Evolutionary conservation across 1,140 invertebrate genomes (phyloP), one percentile per base, ranked within the genome.

Genomic region (Hyles euphorbiae): DNA sequence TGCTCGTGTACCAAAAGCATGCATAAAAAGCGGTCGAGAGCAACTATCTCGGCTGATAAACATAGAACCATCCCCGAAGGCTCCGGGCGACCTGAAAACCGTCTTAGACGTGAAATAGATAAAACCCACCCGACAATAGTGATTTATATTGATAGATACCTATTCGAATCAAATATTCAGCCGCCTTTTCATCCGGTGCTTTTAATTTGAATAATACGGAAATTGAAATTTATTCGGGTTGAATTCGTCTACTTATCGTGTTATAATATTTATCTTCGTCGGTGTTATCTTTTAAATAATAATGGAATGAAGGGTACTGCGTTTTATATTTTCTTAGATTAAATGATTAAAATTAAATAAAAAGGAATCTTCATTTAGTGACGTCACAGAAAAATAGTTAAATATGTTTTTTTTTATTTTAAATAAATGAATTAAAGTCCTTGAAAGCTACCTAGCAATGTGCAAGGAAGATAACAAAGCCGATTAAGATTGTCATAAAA

Each of bases 141-240:
- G 71, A 81, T 77, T 76, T 78, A 78, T 77, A 77, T 78, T 77
- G 76, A 77, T 81, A 60, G 70, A 78, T 68, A 57, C 67, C 63
- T 55, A 65, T 73, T 68, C 60, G 53, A 59, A 61, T 48, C 51
- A 55, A 68, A 72, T 71, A 63, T 72, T 36, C 34, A 46, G 36
- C 48, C 36, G 47, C 56, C 49, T 58, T 67, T 56, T n/a, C 32
- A 54, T 43, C 48, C 60, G 55, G 56, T 34, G 47, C 46, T 60
- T 65, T 75, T 68, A 66, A 69, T 71, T 69, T 58, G 46, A 53
- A 56, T 61, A 60, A 64, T 59, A 63, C 44, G 54, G 53, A 63
- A 51, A 49, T 52, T n/a, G 10, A 4, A 5, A 43, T 56, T 40
- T 52, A 36, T 61, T 58, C 46, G 36, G 50, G 51, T 9, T 6